Conservation (phyloP, 2,888 invertebrate genomes). For the Teleiodes luculella region DNA sequence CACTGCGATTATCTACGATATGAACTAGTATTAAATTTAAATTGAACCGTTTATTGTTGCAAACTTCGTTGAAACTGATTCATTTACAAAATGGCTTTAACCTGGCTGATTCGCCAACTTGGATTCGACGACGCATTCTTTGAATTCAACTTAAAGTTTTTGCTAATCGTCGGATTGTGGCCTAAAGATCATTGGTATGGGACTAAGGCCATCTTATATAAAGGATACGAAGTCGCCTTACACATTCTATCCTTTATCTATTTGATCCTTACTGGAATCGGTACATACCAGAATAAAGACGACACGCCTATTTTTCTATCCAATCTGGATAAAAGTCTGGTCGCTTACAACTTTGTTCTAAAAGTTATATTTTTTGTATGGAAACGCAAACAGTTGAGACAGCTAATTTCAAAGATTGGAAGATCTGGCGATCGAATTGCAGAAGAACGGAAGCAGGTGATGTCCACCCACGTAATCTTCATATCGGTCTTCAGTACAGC, state of each 20-base stretch:
- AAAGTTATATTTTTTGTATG: conserved; percentile 48
- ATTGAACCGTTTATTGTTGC: neutral
- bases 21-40: too few species aligned
- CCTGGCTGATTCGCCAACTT: neutral
- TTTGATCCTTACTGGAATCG: conserved; percentile 42
- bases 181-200: conserved; percentile 37
- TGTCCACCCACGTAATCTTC: conserved; percentile 39
- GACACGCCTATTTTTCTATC: conserved; percentile 39
- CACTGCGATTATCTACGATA: too few species aligned
- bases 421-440: conserved; percentile 48
- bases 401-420: conserved; percentile 47
- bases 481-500: conserved; percentile 34
- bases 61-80: neutral
- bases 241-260: conserved; percentile 39
- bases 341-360: conserved; percentile 47
- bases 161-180: conserved; percentile 58
- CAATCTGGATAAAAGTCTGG: conserved; percentile 52
- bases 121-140: conserved; percentile 40
- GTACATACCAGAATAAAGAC: conserved; percentile 38
- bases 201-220: conserved; percentile 36
- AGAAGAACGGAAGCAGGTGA: conserved; percentile 39
- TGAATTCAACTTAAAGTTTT: conserved; percentile 52
- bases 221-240: conserved; percentile 40
- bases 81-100: conserved; percentile 38
- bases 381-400: conserved; percentile 39